A percentile compares a stretch with the other conserved stretches of the same genome.
phyloP scores from a whole-genome alignment of 2,113 vertebrate genomes.

The Anolis carolinensis region DNA sequence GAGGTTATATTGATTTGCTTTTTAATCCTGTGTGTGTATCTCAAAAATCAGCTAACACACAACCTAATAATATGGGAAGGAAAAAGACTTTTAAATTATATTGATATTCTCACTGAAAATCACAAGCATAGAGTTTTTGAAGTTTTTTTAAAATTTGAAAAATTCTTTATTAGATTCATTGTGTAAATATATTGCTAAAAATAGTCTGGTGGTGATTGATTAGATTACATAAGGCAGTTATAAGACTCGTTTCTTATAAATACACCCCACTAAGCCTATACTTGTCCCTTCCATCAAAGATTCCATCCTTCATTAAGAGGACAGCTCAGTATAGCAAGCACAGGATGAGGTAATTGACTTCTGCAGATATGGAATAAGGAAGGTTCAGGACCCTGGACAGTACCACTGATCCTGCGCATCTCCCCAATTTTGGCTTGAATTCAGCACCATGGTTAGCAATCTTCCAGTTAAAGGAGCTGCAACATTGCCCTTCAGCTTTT shows the following conservation, averaged over 20 bases:
- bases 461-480: background rate
- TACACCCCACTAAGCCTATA: no score
- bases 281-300: background rate
- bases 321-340: background rate
- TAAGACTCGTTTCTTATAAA: background rate
- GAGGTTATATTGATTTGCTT: background rate
- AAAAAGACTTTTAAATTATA: no score
- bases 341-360: background rate
- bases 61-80: no score
- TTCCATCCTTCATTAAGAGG: background rate
- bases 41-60: no score
- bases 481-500: background rate
- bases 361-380: background rate
- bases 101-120: background rate
- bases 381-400: background rate
- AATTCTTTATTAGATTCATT: background rate
- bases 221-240: background rate
- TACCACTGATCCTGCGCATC: background rate
- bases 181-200: background rate
- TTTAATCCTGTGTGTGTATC: no score
- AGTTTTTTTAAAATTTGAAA: background rate
- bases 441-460: background rate
- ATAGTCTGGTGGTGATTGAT: background rate
- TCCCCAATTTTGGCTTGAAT: background rate
- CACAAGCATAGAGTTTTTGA: background rate